These are phyloP conservation scores for Troides aeacus DNA, from an alignment of 2,888 invertebrate genomes.

Conservation along the genomic window DNA sequence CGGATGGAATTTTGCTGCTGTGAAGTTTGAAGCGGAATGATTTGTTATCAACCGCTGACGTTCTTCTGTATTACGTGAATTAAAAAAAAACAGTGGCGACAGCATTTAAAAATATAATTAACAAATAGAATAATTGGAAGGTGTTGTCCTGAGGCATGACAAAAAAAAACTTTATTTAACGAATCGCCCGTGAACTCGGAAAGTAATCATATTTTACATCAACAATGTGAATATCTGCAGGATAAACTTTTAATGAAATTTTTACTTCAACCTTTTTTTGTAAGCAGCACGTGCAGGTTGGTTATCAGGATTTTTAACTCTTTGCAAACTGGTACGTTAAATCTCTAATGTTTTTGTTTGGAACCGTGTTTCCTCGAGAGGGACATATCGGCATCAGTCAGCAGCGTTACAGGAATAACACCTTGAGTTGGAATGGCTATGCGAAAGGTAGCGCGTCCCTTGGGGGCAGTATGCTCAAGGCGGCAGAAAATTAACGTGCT, in stretches of 20 bases:
- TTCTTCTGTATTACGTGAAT: no score
- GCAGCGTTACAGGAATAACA: constrained; percentile 75
- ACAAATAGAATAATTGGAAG: no score
- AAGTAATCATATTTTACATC: constrained; percentile 15
- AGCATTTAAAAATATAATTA: no score
- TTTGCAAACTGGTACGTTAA: constrained; percentile 1
- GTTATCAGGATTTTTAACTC: constrained; percentile 24
- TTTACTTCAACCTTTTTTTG: constrained; percentile 23
- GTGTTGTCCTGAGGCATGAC: no score
- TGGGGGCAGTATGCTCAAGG: constrained; percentile 86
- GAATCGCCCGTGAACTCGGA: constrained; percentile 22
- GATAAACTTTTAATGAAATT: constrained; percentile 32
- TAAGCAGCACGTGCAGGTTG: constrained; percentile 26
- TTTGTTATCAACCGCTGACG: no score
- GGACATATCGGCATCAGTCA: constrained; percentile 70
- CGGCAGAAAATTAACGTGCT: constrained; percentile 88
- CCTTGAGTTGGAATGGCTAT: constrained; percentile 77
- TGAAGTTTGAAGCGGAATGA: no score
- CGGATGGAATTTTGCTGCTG: no score
- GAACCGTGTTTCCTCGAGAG: constrained; percentile 58
- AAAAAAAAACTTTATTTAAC: constrained; percentile 22
- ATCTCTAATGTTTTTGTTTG: constrained; percentile 38
- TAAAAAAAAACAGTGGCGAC: no score
- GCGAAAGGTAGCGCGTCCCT: constrained; percentile 80
- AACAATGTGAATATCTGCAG: constrained; percentile 12